phyloP scores from a whole-genome alignment of 2,113 vertebrate species.

The Amazona guildingii region DNA sequence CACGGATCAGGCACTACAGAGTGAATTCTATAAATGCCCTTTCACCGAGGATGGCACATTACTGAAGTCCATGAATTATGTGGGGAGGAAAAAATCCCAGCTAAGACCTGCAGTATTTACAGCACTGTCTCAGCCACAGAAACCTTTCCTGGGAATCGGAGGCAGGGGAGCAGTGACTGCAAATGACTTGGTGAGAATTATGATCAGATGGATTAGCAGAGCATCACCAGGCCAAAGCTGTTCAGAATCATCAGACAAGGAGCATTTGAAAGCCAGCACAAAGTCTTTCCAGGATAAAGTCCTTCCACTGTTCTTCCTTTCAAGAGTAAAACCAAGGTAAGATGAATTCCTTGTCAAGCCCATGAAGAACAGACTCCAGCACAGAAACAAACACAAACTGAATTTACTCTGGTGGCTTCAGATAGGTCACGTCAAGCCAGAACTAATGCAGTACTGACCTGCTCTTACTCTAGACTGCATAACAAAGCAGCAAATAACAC shows the following conservation, averaged over 20 bases:
- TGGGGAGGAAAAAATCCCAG: fast-evolving
- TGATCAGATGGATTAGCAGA: background rate
- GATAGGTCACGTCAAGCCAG: slow-evolving; percentile 27
- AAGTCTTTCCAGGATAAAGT: slow-evolving; percentile 33
- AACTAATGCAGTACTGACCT: slow-evolving; percentile 55
- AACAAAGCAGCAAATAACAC: slow-evolving; percentile 30
- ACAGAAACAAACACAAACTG: slow-evolving; percentile 50
- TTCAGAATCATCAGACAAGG: background rate
- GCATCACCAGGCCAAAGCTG: background rate
- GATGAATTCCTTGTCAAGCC: slow-evolving; percentile 44
- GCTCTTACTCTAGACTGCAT: background rate
- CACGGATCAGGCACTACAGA: background rate
- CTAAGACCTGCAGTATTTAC: background rate
- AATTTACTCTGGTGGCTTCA: slow-evolving; percentile 51
- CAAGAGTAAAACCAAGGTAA: slow-evolving; percentile 45
- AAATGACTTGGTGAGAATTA: slow-evolving; percentile 9
- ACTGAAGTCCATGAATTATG: slow-evolving; percentile 1
- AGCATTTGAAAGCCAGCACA: background rate
- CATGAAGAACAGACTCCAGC: background rate
- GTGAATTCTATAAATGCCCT: slow-evolving; percentile 7
- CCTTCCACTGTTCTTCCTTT: slow-evolving; percentile 34
- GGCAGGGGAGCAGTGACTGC: background rate
- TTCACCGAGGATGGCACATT: background rate
- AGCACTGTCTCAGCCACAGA: background rate
- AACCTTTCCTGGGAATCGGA: background rate